Percentiles rank a stretch among this genome's conserved stretches.
Evolutionary conservation across 1,140 invertebrate species (phyloP).

Genomic region (Papilio helenus): DNA sequence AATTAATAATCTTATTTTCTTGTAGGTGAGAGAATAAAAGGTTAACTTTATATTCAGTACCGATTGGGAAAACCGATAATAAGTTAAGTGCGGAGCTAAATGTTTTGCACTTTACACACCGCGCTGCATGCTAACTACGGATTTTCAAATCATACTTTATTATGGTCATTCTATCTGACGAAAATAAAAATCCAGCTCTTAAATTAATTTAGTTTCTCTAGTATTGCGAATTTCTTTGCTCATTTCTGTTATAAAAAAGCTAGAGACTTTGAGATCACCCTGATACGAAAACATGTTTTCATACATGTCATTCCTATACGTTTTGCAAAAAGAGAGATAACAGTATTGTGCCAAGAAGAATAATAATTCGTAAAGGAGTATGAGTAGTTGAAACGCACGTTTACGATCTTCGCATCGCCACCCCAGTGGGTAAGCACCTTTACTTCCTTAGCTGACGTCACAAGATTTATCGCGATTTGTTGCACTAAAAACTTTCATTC

Average conservation of each 20-base stretch:
- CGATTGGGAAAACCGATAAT: slow-evolving; percentile 1
- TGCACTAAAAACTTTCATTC: slow-evolving; percentile 8
- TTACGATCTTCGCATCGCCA: neutral
- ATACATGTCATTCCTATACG: too few relatives aligned
- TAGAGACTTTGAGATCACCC: too few relatives aligned
- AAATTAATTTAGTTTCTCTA: too few relatives aligned
- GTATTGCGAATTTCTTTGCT: too few relatives aligned
- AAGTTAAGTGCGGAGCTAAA: slow-evolving; percentile 14
- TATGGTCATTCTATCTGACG: neutral
- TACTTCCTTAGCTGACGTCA: neutral
- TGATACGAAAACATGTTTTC: too few relatives aligned
- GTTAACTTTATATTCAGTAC: neutral
- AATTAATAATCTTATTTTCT: neutral
- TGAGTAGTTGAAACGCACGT: neutral
- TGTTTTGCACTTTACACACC: slow-evolving; percentile 7
- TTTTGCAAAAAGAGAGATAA: too few relatives aligned
- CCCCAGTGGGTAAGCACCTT: neutral
- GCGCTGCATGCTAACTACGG: neutral
- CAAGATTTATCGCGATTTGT: slow-evolving; percentile 17
- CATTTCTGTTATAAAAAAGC: too few relatives aligned
- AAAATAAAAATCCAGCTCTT: too few relatives aligned
- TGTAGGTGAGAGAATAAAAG: neutral
- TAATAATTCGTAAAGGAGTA: too few relatives aligned
- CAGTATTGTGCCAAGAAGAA: too few relatives aligned
- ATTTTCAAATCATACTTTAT: neutral